Percentiles rank a stretch among this genome's conserved stretches.
Conservation (phyloP, 2,113 vertebrate species). For the Platichthys stellatus region DNA sequence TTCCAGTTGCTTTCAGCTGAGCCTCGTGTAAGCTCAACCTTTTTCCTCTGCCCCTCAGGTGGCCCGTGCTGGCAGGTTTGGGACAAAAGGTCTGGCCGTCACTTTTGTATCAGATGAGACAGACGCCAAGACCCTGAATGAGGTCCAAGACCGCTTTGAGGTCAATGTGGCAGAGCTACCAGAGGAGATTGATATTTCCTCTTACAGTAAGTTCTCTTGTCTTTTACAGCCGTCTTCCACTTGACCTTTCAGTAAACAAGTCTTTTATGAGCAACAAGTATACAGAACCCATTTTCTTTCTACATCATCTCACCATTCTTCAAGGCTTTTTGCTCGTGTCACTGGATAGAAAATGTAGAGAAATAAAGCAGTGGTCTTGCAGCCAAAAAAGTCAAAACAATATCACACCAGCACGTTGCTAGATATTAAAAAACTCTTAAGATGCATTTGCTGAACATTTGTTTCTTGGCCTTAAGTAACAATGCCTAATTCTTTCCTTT, state of each 20-base stretch:
- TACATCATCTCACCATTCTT: not conserved
- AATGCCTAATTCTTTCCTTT: not conserved
- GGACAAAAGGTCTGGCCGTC: slow-evolving; percentile 89
- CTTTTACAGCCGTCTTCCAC: not conserved
- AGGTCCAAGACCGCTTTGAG: slow-evolving; percentile 91
- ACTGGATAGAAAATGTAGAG: too few species aligned
- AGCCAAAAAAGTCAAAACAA: too few species aligned
- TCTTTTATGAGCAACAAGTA: too few species aligned
- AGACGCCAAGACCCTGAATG: slow-evolving; percentile 89
- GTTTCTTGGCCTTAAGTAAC: not conserved
- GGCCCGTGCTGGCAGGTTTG: slow-evolving; percentile 89
- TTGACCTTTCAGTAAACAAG: not conserved
- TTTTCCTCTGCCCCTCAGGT: slow-evolving; percentile 74
- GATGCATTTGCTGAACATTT: too few species aligned
- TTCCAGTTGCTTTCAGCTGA: not conserved
- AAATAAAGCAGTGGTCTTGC: too few species aligned
- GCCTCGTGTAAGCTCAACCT: not conserved
- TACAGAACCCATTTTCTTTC: not conserved
- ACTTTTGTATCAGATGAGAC: slow-evolving; percentile 90
- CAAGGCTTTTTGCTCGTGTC: too few species aligned
- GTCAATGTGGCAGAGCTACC: slow-evolving; percentile 91
- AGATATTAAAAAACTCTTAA: too few species aligned
- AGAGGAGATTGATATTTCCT: slow-evolving; percentile 91
- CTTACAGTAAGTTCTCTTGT: slow-evolving; percentile 84
- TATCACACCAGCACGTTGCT: too few species aligned